phyloP scores from a whole-genome alignment of 2,113 vertebrate species.

The Corapipo altera region DNA sequence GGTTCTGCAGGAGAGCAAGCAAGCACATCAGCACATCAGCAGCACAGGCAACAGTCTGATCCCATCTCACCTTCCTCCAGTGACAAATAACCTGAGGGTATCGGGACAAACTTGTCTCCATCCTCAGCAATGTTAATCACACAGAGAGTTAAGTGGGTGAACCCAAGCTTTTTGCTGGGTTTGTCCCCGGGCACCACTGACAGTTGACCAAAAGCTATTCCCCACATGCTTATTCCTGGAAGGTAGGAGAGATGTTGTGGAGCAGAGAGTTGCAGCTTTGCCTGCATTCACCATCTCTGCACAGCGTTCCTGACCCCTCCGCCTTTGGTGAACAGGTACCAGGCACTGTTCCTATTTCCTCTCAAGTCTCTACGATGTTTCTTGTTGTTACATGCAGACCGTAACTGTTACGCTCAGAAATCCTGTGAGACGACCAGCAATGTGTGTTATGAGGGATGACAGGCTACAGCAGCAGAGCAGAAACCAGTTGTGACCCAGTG shows the following conservation, averaged over 20 bases:
- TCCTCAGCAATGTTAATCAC: background rate
- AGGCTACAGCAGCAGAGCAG: background rate
- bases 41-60: background rate
- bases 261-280: background rate
- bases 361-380: background rate
- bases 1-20: constrained; percentile 70
- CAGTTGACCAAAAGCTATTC: background rate
- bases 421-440: background rate
- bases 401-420: background rate
- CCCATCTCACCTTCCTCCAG: background rate
- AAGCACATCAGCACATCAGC: background rate
- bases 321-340: background rate
- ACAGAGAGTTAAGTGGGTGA: background rate
- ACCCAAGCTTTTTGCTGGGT: background rate
- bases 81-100: background rate
- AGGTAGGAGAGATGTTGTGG: background rate
- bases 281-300: background rate
- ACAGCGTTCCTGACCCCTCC: background rate
- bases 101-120: background rate
- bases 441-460: background rate
- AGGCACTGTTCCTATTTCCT: background rate
- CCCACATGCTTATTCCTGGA: background rate
- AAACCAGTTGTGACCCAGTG: background rate
- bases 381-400: background rate
- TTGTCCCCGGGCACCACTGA: background rate